phyloP scores from a whole-genome alignment of 2,113 vertebrate genomes.

The Acrocephalus arundinaceus region DNA sequence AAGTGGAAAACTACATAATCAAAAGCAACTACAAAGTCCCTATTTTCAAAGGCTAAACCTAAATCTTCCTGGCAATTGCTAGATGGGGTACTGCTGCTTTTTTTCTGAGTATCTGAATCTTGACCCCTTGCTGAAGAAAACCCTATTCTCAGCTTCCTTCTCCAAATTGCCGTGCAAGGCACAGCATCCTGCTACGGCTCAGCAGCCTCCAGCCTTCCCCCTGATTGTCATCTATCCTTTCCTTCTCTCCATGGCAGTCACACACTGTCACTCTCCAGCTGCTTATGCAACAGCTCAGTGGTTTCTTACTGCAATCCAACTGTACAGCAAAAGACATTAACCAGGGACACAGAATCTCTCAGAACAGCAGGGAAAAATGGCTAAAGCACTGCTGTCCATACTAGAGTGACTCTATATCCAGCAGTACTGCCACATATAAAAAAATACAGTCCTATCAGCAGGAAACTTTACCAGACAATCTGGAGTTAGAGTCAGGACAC shows the following conservation, averaged over 20 bases:
- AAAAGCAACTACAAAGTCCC: not conserved
- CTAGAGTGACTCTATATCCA: not conserved
- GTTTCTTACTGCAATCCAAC: not conserved
- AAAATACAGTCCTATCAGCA: not conserved
- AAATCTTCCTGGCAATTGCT: not conserved
- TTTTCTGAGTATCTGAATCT: not conserved
- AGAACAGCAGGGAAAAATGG: not conserved
- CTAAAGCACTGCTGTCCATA: not conserved
- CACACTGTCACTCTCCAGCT: constrained; percentile 19
- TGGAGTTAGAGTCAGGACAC: not conserved
- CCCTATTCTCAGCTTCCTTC: not conserved
- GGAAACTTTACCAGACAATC: not conserved
- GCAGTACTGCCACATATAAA: not conserved
- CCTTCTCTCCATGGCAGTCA: not conserved
- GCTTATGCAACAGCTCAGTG: constrained; percentile 15
- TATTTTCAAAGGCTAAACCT: not conserved
- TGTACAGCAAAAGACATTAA: not conserved
- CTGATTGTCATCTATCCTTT: not conserved
- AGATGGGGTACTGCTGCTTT: not conserved
- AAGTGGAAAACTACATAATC: not conserved
- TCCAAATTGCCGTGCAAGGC: not conserved
- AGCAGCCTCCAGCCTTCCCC: not conserved
- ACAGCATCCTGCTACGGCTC: not conserved
- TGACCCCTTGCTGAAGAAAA: not conserved
- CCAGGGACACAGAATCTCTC: not conserved